phyloP scores from a whole-genome alignment of 23 tunicate genomes.

The Pegea sp. region DNA sequence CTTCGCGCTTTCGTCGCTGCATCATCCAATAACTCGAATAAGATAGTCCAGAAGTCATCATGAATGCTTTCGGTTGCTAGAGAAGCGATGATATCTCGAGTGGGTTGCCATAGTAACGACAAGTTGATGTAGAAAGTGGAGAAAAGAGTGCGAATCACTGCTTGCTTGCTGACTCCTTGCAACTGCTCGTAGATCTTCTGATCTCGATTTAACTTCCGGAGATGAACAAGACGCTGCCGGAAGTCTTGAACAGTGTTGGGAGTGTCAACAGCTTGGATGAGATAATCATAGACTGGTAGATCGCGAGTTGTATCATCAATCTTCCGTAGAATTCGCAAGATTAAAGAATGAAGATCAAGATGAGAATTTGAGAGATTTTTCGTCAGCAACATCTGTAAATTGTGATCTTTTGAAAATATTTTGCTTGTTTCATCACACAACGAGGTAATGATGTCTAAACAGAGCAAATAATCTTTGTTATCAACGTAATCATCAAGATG shows the following conservation, averaged over 20 bases:
- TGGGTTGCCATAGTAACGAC: slow-evolving; percentile 20
- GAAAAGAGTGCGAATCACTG: slow-evolving; percentile 22
- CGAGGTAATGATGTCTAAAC: slow-evolving; percentile 2
- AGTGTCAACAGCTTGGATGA: slow-evolving; percentile 17
- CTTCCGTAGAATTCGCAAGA: slow-evolving; percentile 9
- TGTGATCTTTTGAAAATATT: too few relatives aligned
- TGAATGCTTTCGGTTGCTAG: slow-evolving; percentile 6
- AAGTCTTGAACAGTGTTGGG: slow-evolving; percentile 23
- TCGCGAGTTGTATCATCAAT: slow-evolving; percentile 8
- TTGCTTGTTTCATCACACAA: background rate
- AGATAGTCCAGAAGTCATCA: slow-evolving; percentile 29
- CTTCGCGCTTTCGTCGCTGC: slow-evolving; percentile 8
- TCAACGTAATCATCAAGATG: background rate
- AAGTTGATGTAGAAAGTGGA: slow-evolving; percentile 49
- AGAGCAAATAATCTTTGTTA: background rate
- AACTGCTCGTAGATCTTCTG: background rate
- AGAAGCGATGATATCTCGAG: slow-evolving; percentile 23
- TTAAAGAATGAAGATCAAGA: slow-evolving; percentile 2
- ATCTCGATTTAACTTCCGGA: slow-evolving; percentile 20
- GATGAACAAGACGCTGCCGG: slow-evolving; percentile 11
- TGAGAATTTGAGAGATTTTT: slow-evolving; percentile 10
- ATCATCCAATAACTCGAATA: slow-evolving; percentile 23
- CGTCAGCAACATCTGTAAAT: too few relatives aligned
- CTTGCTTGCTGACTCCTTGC: slow-evolving; percentile 1
- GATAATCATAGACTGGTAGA: background rate